These are phyloP conservation scores for Blennius ocellaris DNA, from an alignment of 2,113 vertebrate genomes.

Conservation along the genomic window DNA sequence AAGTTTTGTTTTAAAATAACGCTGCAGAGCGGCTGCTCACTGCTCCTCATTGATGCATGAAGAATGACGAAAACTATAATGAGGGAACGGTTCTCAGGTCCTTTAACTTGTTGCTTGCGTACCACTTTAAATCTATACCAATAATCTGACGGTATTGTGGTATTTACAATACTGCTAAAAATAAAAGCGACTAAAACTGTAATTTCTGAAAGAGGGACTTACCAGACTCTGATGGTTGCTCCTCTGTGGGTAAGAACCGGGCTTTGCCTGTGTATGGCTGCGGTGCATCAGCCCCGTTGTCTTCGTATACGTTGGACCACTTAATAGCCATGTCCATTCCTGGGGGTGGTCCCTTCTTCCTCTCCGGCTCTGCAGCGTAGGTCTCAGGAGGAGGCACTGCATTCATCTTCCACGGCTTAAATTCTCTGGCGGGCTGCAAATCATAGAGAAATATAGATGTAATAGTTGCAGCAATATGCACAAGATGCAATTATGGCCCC, in stretches of 20 bases:
- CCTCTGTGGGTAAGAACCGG: slow-evolving; percentile 83
- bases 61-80: too few species aligned
- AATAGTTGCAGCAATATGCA: too few species aligned
- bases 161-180: background rate
- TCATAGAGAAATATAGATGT: background rate
- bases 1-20: background rate
- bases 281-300: slow-evolving; percentile 95
- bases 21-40: too few species aligned
- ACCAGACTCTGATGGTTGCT: slow-evolving; percentile 85
- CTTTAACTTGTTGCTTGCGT: too few species aligned
- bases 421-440: slow-evolving; percentile 88
- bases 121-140: too few species aligned
- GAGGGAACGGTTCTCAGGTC: too few species aligned
- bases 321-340: slow-evolving; percentile 98
- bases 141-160: background rate
- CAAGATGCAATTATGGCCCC: too few species aligned
- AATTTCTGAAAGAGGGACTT: slow-evolving; percentile 3
- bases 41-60: too few species aligned
- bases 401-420: slow-evolving; percentile 91
- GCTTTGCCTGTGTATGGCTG: slow-evolving; percentile 78
- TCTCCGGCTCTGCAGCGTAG: slow-evolving; percentile 85
- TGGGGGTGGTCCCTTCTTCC: slow-evolving; percentile 88
- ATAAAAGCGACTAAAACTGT: background rate
- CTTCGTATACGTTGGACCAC: slow-evolving; percentile 97
- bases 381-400: slow-evolving; percentile 91